A percentile compares a stretch with the other conserved stretches of the same genome.
Evolutionary conservation across 2,888 invertebrate species (phyloP).

Genomic region (Diachrysia chrysitis): DNA sequence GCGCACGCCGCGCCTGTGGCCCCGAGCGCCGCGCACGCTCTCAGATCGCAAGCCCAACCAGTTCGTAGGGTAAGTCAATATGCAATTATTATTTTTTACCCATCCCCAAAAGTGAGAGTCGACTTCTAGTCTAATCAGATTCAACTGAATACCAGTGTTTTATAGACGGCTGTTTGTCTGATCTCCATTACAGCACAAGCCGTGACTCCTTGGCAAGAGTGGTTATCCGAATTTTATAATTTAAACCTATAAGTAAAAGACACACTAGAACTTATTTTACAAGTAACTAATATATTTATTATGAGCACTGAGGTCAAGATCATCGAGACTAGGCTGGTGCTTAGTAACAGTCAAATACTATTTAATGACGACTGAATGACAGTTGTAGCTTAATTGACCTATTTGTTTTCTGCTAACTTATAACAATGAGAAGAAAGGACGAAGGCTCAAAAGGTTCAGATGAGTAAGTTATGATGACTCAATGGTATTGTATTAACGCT

Average conservation of each 20-base stretch:
- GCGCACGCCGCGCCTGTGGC: constrained; percentile 74
- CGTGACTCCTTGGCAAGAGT: too few relatives aligned
- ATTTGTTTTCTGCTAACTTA: neutral
- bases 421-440: neutral
- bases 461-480: neutral
- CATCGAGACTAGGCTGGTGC: too few relatives aligned
- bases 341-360: too few relatives aligned
- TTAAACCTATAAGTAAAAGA: too few relatives aligned
- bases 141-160: too few relatives aligned
- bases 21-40: constrained; percentile 77
- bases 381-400: neutral
- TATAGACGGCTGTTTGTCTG: too few relatives aligned
- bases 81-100: neutral
- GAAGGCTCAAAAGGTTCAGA: neutral
- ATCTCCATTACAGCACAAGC: too few relatives aligned
- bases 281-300: neutral
- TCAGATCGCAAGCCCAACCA: constrained; percentile 78
- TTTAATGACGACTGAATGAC: neutral
- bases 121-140: too few relatives aligned
- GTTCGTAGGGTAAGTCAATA: constrained; percentile 80
- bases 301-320: neutral
- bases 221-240: too few relatives aligned
- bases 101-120: too few relatives aligned
- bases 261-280: too few relatives aligned
- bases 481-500: neutral